Evolutionary conservation across 2,113 vertebrate species (phyloP).

Genomic region (Rhizomys pruinosus): DNA sequence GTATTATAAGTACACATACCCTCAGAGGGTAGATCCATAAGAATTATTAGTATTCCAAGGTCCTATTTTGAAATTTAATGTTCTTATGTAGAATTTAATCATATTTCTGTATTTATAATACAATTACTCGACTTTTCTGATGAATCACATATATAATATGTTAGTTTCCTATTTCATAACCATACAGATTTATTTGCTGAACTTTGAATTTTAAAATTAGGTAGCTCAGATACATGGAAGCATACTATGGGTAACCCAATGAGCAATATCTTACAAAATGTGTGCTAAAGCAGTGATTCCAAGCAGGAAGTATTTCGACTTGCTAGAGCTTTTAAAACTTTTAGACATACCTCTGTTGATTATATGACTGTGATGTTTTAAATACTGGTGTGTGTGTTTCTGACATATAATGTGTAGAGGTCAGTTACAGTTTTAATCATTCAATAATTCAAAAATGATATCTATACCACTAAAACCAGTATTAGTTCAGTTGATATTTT

Average conservation of each 20-base stretch:
- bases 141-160: background rate
- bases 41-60: background rate
- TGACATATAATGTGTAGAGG: too few species aligned
- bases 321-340: background rate
- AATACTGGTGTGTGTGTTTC: too few species aligned
- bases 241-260: background rate
- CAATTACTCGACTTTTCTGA: background rate
- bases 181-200: background rate
- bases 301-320: background rate
- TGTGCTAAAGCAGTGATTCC: background rate
- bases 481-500: background rate
- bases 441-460: background rate
- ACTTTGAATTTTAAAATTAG: background rate
- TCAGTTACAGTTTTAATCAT: background rate
- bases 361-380: background rate
- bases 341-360: background rate
- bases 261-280: background rate
- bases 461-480: background rate
- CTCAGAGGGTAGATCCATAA: background rate
- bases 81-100: background rate
- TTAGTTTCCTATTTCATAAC: background rate
- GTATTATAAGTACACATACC: background rate
- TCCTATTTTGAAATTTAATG: constrained; percentile 31
- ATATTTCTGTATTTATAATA: background rate
- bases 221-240: background rate